Evolutionary conservation across 2,888 invertebrate genomes (phyloP).

Genomic region (Platerodrilus igneus): DNA sequence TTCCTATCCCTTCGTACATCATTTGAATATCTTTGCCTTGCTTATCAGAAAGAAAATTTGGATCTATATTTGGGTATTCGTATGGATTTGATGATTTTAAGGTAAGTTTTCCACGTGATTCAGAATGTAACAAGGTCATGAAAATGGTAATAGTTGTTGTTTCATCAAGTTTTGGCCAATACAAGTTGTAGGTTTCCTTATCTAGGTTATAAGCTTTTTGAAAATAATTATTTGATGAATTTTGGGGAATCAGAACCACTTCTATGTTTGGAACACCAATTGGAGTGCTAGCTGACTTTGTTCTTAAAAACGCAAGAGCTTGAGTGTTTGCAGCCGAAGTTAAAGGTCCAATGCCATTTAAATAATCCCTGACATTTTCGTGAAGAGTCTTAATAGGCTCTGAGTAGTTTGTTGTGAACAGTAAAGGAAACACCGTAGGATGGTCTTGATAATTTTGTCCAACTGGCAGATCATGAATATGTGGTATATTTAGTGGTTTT

Average conservation of each 20-base stretch:
- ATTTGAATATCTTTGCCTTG: slow-evolving; percentile 57
- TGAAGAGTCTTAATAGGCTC: slow-evolving; percentile 10
- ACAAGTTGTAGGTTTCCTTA: slow-evolving; percentile 31
- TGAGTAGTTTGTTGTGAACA: slow-evolving; percentile 47
- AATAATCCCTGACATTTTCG: slow-evolving; percentile 23
- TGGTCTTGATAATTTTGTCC: slow-evolving; percentile 68
- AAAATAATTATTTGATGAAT: slow-evolving; percentile 31
- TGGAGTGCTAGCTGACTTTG: slow-evolving; percentile 25
- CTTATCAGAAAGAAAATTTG: slow-evolving; percentile 31
- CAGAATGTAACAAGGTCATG: slow-evolving; percentile 31
- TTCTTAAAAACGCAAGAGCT: slow-evolving; percentile 25
- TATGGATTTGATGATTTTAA: slow-evolving; percentile 32
- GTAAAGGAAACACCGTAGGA: slow-evolving; percentile 63
- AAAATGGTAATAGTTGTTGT: slow-evolving; percentile 22
- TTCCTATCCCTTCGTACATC: slow-evolving; percentile 56
- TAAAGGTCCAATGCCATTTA: slow-evolving; percentile 27
- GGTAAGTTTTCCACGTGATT: slow-evolving; percentile 32
- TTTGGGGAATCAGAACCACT: slow-evolving; percentile 49
- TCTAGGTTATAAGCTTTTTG: slow-evolving; percentile 21
- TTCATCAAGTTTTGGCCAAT: slow-evolving; percentile 27
- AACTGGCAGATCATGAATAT: slow-evolving; percentile 30
- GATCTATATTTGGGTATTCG: slow-evolving; percentile 35
- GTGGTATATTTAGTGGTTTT: slow-evolving; percentile 24
- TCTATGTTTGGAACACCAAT: slow-evolving; percentile 34
- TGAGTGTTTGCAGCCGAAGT: slow-evolving; percentile 32